phyloP scores from a whole-genome alignment of 2,113 vertebrate species.

The Blennius ocellaris region DNA sequence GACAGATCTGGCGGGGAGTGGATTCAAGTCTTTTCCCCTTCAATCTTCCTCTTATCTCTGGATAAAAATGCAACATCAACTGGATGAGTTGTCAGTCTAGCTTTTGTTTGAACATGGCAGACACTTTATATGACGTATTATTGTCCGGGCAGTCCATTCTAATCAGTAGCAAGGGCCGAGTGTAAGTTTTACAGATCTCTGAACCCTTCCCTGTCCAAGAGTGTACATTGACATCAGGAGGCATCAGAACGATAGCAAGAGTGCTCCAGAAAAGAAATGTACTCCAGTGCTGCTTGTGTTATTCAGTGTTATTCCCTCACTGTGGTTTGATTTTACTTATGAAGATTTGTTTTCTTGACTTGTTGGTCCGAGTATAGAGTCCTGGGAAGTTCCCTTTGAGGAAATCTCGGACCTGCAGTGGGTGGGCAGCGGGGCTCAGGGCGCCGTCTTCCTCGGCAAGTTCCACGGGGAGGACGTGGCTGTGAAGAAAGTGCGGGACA shows the following conservation, averaged over 20 bases:
- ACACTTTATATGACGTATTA: conserved; percentile 24
- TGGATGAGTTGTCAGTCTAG: conserved; percentile 36
- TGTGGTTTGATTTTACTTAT: neutral
- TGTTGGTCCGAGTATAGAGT: conserved; percentile 70
- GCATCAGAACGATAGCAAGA: neutral
- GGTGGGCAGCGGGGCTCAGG: conserved; percentile 97
- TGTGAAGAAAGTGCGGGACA: conserved; percentile 94
- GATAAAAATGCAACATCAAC: conserved; percentile 18
- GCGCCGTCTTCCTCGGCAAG: conserved; percentile 93
- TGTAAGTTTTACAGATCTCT: conserved; percentile 23
- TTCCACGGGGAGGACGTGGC: conserved; percentile 95
- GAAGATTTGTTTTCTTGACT: conserved; percentile 12
- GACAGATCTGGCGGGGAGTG: conserved; percentile 38
- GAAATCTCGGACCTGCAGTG: conserved; percentile 99
- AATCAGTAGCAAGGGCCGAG: conserved; percentile 20
- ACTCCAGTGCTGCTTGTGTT: neutral
- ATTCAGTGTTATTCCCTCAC: neutral
- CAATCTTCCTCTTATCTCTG: conserved; percentile 35
- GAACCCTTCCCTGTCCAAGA: conserved; percentile 9
- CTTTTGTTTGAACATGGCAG: conserved; percentile 39
- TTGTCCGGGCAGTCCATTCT: conserved; percentile 19
- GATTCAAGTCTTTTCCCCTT: conserved; percentile 2
- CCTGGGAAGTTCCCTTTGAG: conserved; percentile 97
- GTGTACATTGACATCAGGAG: conserved; percentile 32
- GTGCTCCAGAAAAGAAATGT: neutral